Base-by-base conservation (phyloP, 1,140 invertebrate species). In the Zaprionus inermis region DNA sequence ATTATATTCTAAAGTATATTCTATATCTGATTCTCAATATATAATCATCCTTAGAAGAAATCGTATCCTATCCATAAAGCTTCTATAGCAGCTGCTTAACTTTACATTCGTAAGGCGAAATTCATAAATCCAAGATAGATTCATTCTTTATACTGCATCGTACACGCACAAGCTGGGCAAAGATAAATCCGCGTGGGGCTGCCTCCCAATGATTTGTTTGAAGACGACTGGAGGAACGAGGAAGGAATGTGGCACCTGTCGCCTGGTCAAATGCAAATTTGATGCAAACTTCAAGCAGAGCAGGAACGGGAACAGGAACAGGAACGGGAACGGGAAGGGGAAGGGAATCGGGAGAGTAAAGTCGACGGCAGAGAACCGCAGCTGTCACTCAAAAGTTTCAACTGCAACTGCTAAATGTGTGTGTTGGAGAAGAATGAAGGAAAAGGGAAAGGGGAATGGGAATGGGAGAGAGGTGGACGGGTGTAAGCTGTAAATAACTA, bases 191-290 rank as follows among this genome's bases (percentile, higher is more conserved):
- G 44, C 14, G 6, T 54, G 51, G 6, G 16, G 24, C 51, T 54
- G 51, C 24, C 51, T 28, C 51, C 44, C 58, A 59, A 56, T 56
- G 51, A 52, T 24, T 55, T 65, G 36, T 65, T 65, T 28, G 51
- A 18, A 55, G 32, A 9, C 41, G n/a, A 14, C 49, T 51, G 12
- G 5, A 52, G 10, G 14, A 51, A 49, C 3, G 28, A 34, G 5
- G 14, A 41, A 60, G n/a, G 11, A 22, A 56, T 49, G 14, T 68
- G 30, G 10, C 71, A 73, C 49, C 49, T 73, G 51, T 55, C 64
- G 18, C 46, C 55, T 72, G 44, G 14, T 59, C 46, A 59, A 56
- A 68, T 68, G 64, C 55, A 72, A 72, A 67, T 72, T 32, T 66
- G 24, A 67, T 44, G 52, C 49, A 11, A 44, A 58, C 38, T 57